phyloP scores from a whole-genome alignment of 1,140 invertebrate genomes.

The Drosophila quadrilineata region DNA sequence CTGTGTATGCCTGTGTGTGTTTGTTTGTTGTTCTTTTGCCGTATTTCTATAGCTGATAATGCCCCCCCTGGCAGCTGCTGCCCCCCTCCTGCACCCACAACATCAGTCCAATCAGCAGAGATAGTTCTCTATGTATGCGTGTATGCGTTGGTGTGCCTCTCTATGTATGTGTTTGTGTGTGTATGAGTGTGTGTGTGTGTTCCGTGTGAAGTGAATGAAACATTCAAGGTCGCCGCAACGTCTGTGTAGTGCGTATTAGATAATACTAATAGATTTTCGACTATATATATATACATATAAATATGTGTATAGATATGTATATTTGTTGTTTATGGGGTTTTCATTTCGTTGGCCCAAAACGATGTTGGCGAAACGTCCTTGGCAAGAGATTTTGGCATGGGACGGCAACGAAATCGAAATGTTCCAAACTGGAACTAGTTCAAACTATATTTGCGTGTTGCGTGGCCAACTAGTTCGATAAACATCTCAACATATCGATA shows the following conservation, averaged over 20 bases:
- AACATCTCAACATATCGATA: too few species aligned
- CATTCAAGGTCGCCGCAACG: constrained; percentile 66
- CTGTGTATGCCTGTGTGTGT: constrained; percentile 11
- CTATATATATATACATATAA: constrained; percentile 24
- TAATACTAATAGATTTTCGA: constrained; percentile 56
- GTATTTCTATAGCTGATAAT: constrained; percentile 77
- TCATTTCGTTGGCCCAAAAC: too few species aligned
- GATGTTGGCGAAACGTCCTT: too few species aligned
- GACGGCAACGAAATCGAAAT: too few species aligned
- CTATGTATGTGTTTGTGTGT: not conserved
- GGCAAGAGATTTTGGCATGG: too few species aligned
- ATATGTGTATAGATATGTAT: not conserved
- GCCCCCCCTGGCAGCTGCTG: constrained; percentile 14
- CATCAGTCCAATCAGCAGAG: too few species aligned
- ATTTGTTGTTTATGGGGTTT: too few species aligned
- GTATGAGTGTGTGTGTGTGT: constrained; percentile 11
- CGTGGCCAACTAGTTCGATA: too few species aligned
- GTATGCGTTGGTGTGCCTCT: not conserved
- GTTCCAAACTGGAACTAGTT: too few species aligned
- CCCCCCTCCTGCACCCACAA: constrained; percentile 9
- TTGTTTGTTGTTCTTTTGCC: constrained; percentile 54
- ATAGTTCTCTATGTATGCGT: too few species aligned
- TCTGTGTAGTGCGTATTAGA: constrained; percentile 59
- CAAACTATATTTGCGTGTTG: too few species aligned
- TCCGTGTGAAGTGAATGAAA: constrained; percentile 75